phyloP scores from a whole-genome alignment of 1,140 invertebrate species.

The Neotoxoptera formosana region DNA sequence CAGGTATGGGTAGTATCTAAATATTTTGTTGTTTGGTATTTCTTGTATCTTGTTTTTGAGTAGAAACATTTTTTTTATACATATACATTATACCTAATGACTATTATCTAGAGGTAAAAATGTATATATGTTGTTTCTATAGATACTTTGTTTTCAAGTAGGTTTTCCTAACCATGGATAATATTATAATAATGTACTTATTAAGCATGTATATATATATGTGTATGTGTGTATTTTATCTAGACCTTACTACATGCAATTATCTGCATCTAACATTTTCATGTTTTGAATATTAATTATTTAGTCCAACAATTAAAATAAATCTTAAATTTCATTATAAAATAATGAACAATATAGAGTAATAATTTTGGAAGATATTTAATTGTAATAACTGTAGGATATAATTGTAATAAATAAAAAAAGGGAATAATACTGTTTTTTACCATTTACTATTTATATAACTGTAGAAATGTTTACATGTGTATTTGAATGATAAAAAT shows the following conservation, averaged over 20 bases:
- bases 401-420: not conserved
- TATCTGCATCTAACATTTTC: not conserved
- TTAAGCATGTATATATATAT: too few species aligned
- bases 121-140: too few species aligned
- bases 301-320: not conserved
- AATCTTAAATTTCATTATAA: not conserved
- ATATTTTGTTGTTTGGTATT: too few species aligned
- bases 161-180: too few species aligned
- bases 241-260: not conserved
- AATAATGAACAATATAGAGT: not conserved
- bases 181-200: too few species aligned
- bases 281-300: not conserved
- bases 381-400: not conserved
- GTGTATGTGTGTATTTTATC: not conserved
- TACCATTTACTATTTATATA: conserved; percentile 42
- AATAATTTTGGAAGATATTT: not conserved
- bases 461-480: conserved; percentile 23
- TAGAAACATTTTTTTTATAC: too few species aligned
- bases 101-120: too few species aligned
- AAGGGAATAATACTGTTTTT: not conserved
- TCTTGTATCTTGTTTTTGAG: too few species aligned
- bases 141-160: too few species aligned
- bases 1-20: too few species aligned
- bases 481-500: not conserved
- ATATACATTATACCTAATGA: too few species aligned